Conservation (phyloP, 64 coral and sea anemone species). For the Stylophora pistillata region DNA sequence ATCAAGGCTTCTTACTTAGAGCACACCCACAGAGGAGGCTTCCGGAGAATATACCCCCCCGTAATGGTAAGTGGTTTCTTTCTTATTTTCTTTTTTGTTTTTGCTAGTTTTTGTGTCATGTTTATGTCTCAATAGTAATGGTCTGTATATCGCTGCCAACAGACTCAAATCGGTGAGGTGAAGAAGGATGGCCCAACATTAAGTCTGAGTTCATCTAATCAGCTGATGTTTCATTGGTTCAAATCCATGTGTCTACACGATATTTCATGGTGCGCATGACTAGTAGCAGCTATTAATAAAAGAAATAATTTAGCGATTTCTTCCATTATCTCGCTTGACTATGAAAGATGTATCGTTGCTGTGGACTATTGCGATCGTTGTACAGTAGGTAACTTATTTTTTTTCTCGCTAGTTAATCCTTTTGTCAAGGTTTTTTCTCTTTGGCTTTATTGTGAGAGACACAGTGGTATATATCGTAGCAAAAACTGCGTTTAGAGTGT, state of each 20-base stretch:
- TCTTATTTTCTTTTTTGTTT: not conserved
- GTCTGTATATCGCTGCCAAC: not conserved
- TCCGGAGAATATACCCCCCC: constrained; percentile 78
- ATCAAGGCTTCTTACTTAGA: constrained; percentile 88
- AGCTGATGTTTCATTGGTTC: constrained; percentile 83
- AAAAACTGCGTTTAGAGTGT: too few relatives aligned
- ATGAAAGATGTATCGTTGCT: too few relatives aligned
- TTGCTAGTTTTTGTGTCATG: not conserved
- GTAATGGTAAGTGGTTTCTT: constrained; percentile 59
- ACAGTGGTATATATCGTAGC: too few relatives aligned
- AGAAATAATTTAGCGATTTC: not conserved
- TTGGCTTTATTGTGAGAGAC: too few relatives aligned
- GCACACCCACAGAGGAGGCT: constrained; percentile 75
- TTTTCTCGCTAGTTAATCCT: too few relatives aligned
- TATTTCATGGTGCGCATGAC: constrained; percentile 78
- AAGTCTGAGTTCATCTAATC: constrained; percentile 72
- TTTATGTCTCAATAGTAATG: not conserved
- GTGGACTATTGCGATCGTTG: too few relatives aligned
- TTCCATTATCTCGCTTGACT: not conserved
- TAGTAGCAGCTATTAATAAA: not conserved
- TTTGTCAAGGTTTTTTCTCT: too few relatives aligned
- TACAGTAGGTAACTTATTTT: too few relatives aligned
- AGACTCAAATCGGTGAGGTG: constrained; percentile 68
- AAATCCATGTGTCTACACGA: constrained; percentile 77
- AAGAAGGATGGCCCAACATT: constrained; percentile 24